These are phyloP conservation scores for Pristionchus fissidentatus DNA, from an alignment of 2,888 invertebrate species.

Conservation along the genomic window DNA sequence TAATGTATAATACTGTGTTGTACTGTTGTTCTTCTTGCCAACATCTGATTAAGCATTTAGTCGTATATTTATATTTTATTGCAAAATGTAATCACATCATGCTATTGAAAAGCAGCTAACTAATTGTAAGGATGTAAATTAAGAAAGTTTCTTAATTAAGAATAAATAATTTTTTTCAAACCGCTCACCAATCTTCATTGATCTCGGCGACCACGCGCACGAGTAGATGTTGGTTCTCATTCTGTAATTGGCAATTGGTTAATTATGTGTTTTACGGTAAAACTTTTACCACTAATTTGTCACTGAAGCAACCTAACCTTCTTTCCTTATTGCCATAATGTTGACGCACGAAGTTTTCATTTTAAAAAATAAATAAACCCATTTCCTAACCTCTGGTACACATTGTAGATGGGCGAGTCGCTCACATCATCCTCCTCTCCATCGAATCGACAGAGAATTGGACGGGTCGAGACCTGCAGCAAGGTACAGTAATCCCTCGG, in stretches of 20 bases:
- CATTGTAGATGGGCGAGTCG: slow-evolving; percentile 38
- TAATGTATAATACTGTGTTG: no score
- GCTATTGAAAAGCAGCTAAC: no score
- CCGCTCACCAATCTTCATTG: slow-evolving; percentile 19
- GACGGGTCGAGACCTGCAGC: slow-evolving; percentile 24
- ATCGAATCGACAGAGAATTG: slow-evolving; percentile 19
- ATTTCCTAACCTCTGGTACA: background rate
- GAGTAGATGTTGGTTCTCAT: slow-evolving; percentile 32
- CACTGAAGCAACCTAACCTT: background rate
- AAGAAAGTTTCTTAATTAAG: no score
- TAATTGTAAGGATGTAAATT: no score
- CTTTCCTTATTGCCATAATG: no score
- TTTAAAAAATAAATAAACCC: background rate
- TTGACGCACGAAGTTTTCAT: no score
- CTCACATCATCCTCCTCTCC: slow-evolving; percentile 7
- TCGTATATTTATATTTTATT: no score
- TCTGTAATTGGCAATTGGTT: background rate
- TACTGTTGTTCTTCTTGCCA: no score
- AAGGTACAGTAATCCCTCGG: no score
- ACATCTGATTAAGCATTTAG: no score
- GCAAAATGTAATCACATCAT: no score
- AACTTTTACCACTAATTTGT: background rate
- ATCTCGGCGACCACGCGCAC: slow-evolving; percentile 40
- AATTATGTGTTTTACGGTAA: background rate
- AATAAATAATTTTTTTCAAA: background rate